Conservation (phyloP, 2,113 vertebrate genomes). For the Cyanocitta stelleri region DNA sequence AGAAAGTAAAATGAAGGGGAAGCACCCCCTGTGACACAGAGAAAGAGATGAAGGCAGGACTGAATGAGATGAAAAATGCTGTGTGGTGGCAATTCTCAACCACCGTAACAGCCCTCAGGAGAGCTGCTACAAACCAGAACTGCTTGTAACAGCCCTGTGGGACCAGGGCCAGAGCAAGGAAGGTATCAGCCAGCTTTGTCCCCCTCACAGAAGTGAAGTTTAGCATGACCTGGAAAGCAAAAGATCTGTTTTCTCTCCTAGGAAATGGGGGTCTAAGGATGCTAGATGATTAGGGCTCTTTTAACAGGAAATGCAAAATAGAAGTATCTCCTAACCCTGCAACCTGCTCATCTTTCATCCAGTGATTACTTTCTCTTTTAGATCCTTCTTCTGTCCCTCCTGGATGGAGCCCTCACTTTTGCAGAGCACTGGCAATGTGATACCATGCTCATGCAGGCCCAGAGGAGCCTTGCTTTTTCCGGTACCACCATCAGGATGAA, state of each 20-base stretch:
- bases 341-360: not conserved
- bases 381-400: not conserved
- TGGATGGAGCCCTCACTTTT: not conserved
- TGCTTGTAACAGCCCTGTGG: not conserved
- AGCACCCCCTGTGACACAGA: not conserved
- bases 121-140: not conserved
- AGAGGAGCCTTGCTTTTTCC: not conserved
- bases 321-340: not conserved
- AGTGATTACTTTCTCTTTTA: not conserved
- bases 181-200: not conserved
- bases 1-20: not conserved
- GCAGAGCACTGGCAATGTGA: not conserved
- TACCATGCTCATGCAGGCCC: not conserved
- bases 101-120: not conserved
- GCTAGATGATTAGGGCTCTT: not conserved
- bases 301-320: not conserved
- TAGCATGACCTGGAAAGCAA: not conserved
- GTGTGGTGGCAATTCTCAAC: not conserved
- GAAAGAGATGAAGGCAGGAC: not conserved
- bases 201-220: not conserved
- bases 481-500: not conserved
- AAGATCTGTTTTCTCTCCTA: not conserved
- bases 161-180: not conserved
- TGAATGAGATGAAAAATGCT: not conserved
- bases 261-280: not conserved